Evolutionary conservation across 2,113 vertebrate species (phyloP).

Genomic region (Leiothrix lutea): DNA sequence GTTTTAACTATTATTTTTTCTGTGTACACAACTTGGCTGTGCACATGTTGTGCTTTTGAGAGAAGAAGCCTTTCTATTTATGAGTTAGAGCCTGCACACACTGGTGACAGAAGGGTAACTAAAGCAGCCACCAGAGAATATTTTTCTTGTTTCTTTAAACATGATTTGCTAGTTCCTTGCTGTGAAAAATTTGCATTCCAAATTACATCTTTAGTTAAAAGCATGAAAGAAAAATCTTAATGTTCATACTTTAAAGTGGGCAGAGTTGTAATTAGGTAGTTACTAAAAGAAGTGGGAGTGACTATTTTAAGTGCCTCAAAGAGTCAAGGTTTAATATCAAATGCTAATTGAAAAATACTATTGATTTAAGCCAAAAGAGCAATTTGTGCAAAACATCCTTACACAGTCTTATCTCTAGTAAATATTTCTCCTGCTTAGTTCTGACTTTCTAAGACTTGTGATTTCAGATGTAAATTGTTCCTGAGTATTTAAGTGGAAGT

Average conservation of each 20-base stretch:
- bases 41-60: neutral
- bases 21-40: neutral
- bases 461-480: neutral
- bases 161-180: neutral
- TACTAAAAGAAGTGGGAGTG: neutral
- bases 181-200: conserved; percentile 8
- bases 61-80: neutral
- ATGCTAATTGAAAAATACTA: neutral
- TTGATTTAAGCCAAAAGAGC: neutral
- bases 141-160: neutral
- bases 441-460: neutral
- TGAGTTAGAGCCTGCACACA: neutral
- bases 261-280: neutral
- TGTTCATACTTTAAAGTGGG: neutral
- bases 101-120: neutral
- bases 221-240: neutral
- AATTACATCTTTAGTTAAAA: conserved; percentile 16
- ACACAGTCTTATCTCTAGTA: neutral
- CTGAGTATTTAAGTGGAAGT: neutral
- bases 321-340: conserved; percentile 9
- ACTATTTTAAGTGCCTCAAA: neutral
- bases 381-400: neutral
- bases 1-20: neutral
- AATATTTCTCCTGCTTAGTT: neutral
- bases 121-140: neutral